Conservation (phyloP, 1,140 invertebrate species). For the Cotesia typhae region DNA sequence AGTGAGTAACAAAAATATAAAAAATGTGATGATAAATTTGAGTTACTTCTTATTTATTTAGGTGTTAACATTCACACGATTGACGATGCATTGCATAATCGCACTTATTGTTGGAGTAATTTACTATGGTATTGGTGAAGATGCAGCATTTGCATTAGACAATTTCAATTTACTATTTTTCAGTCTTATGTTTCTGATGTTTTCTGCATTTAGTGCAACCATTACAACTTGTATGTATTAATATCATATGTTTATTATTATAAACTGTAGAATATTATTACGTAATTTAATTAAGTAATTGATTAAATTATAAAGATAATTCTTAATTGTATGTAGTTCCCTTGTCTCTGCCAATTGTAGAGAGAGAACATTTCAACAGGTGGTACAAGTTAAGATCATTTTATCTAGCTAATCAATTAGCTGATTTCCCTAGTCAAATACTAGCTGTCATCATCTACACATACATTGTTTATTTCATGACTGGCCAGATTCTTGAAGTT, state of each 20-base stretch:
- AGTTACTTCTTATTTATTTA: slow-evolving; percentile 45
- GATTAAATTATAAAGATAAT: too few relatives aligned
- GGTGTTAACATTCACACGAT: slow-evolving; percentile 78
- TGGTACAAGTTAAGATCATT: slow-evolving; percentile 92
- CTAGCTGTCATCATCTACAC: slow-evolving; percentile 79
- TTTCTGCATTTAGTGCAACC: slow-evolving; percentile 86
- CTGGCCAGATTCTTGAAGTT: slow-evolving; percentile 78
- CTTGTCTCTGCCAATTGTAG: slow-evolving; percentile 84
- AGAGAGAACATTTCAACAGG: slow-evolving; percentile 88
- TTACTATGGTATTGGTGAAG: slow-evolving; percentile 83
- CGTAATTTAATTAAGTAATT: too few relatives aligned
- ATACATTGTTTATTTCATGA: slow-evolving; percentile 84
- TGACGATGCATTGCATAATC: slow-evolving; percentile 78
- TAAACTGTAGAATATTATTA: too few relatives aligned
- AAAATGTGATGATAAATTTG: too few relatives aligned
- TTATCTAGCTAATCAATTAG: slow-evolving; percentile 83
- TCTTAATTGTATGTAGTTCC: slow-evolving; percentile 73
- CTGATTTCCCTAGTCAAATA: slow-evolving; percentile 86
- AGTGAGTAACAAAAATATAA: slow-evolving; percentile 42
- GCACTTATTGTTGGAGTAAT: slow-evolving; percentile 82
- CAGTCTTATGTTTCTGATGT: slow-evolving; percentile 86
- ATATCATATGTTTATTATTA: too few relatives aligned
- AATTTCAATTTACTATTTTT: slow-evolving; percentile 85
- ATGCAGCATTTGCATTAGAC: slow-evolving; percentile 76
- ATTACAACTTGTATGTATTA: slow-evolving; percentile 84